phyloP scores from a whole-genome alignment of 2,888 invertebrate species.

The Tanytarsus gracilentus region DNA sequence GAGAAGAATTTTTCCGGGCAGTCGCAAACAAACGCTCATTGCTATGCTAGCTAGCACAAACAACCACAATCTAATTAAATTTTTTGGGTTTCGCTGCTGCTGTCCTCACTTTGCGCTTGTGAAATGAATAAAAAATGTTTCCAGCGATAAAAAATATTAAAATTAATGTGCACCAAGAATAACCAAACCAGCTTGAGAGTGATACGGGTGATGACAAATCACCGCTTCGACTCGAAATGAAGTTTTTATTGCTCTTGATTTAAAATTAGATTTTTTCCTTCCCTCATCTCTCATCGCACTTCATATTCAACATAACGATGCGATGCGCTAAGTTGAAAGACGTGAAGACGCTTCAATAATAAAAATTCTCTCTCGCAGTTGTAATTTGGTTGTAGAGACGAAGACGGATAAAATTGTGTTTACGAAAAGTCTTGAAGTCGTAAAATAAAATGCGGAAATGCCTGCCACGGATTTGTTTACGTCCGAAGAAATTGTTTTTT shows the following conservation, averaged over 20 bases:
- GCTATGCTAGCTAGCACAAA: too few relatives aligned
- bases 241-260: not conserved
- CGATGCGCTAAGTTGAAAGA: not conserved
- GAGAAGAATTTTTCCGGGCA: too few relatives aligned
- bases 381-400: not conserved
- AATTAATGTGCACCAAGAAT: too few relatives aligned
- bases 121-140: too few relatives aligned
- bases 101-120: too few relatives aligned
- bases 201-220: not conserved
- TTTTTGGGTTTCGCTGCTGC: not conserved
- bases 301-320: not conserved
- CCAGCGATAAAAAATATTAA: too few relatives aligned
- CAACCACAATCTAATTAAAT: not conserved
- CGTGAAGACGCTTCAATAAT: too few relatives aligned
- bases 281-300: not conserved
- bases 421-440: not conserved
- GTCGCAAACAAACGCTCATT: not conserved
- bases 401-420: not conserved
- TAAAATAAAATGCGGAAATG: not conserved
- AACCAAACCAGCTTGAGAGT: too few relatives aligned
- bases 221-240: not conserved
- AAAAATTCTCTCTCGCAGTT: too few relatives aligned
- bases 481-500: not conserved
- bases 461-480: not conserved
- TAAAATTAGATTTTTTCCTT: not conserved